phyloP scores from a whole-genome alignment of 1,140 invertebrate species.

The Aricia agestis region DNA sequence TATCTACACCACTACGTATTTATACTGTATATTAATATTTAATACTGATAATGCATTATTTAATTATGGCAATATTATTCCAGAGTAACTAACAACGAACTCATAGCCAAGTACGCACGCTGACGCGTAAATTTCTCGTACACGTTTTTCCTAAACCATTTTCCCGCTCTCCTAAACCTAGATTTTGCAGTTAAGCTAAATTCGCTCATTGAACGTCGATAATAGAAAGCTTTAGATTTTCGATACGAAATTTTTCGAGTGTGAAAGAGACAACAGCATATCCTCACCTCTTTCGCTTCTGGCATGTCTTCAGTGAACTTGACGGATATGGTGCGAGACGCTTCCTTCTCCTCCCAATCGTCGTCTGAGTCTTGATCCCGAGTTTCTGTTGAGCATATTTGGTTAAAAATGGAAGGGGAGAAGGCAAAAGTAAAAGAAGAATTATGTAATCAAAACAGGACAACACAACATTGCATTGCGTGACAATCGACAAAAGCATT shows the following conservation, averaged over 20 bases:
- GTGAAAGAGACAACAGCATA: slow-evolving; percentile 54
- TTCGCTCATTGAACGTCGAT: slow-evolving; percentile 35
- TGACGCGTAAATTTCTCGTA: slow-evolving; percentile 42
- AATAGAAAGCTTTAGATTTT: slow-evolving; percentile 26
- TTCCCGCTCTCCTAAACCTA: slow-evolving; percentile 34
- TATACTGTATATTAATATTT: not conserved
- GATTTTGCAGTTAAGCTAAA: slow-evolving; percentile 33
- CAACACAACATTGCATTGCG: slow-evolving; percentile 28
- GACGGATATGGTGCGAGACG: slow-evolving; percentile 88
- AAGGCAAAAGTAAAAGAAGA: not conserved
- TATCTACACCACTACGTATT: not conserved
- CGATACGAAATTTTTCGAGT: slow-evolving; percentile 19
- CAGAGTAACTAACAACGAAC: slow-evolving; percentile 57
- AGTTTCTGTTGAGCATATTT: slow-evolving; percentile 46
- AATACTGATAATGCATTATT: not conserved
- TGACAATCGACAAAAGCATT: slow-evolving; percentile 26
- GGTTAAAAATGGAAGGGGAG: slow-evolving; percentile 33
- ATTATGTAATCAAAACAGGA: slow-evolving; percentile 9
- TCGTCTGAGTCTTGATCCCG: slow-evolving; percentile 78
- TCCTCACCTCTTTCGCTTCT: slow-evolving; percentile 84
- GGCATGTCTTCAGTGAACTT: slow-evolving; percentile 91
- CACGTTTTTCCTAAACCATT: slow-evolving; percentile 49
- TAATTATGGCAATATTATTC: slow-evolving; percentile 36
- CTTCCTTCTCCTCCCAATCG: slow-evolving; percentile 86
- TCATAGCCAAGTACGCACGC: slow-evolving; percentile 57